Conservation (phyloP, 1,140 invertebrate species). For the Geopemphigus sp. region DNA sequence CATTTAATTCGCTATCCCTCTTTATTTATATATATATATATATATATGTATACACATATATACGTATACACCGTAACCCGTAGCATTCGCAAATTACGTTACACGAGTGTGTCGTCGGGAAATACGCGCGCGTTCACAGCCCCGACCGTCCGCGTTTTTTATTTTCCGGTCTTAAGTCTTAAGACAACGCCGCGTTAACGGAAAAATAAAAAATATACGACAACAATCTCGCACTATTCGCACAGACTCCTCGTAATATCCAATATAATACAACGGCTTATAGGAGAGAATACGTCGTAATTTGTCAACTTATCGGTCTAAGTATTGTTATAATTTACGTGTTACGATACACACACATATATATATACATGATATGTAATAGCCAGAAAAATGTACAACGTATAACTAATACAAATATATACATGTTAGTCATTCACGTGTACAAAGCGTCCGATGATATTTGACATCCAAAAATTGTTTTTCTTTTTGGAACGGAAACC, state of each 20-base stretch:
- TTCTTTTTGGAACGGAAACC: not conserved
- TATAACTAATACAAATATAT: not conserved
- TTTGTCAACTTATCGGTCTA: conserved; percentile 1
- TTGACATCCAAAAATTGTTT: not conserved
- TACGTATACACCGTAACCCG: conserved; percentile 21
- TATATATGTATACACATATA: too few species aligned
- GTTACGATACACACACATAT: too few species aligned
- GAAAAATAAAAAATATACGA: conserved; percentile 8
- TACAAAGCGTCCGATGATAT: not conserved
- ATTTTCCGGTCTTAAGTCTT: too few species aligned
- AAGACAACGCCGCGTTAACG: too few species aligned
- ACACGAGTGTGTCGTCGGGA: not conserved
- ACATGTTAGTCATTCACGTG: conserved; percentile 10
- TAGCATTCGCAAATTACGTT: conserved; percentile 12
- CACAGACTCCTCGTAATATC: not conserved
- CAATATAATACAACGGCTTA: not conserved
- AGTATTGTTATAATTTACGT: conserved; percentile 7
- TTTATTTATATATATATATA: not conserved
- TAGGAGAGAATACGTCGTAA: not conserved
- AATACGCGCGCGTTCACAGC: conserved; percentile 11
- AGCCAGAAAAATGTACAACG: not conserved
- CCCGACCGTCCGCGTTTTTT: not conserved
- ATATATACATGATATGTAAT: not conserved
- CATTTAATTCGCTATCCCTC: too few species aligned
- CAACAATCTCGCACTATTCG: not conserved